Evolutionary conservation across 2,797 vertebrate genomes (phyloP), one percentile per base, ranked within the genome.

Genomic region (Champsocephalus esox): DNA sequence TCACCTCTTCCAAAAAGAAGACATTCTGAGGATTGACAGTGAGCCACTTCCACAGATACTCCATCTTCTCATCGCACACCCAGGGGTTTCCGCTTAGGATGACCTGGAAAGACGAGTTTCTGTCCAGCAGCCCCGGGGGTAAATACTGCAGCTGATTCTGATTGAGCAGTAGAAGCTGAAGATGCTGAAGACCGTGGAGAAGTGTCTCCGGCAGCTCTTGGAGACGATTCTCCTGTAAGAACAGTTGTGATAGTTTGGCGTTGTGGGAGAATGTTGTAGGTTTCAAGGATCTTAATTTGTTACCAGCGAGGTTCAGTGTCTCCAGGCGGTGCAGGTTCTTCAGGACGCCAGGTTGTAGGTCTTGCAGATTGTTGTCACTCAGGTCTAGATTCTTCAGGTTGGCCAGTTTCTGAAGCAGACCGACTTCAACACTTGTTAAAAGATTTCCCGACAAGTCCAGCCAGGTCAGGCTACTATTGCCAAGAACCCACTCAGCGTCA

Each of bases 21-120:
- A 87, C 79, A 44, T 76, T 84, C 4, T 70, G 44, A 48, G 46
- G 50, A 77, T 87, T 67, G 49, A 0, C 12, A 19, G 8, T n/a
- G 54, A 94, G 74, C 93, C 94, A 94, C 63, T 59, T 83, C 91
- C 86, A 89, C 43, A 95, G 75, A 75, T 92, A 91, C 50, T 74
- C 82, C 3, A 92, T 69, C 64, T 62, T 87, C 12, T 63, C 55
- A 44, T 93, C 86, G 24, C 94, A 94, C 56, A 88, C 16, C 93
- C 92, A 93, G 52, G 93, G 93, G 75, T 94, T 95, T 41, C 71
- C 52, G 5, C 62, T 28, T 46, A 92, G 1, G 32, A 66, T 19
- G 2, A 86, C 46, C 52, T 0, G 63, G 24, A 91, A 77, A 44
- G 66, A 60, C 11, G 86, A 54, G 14, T 66, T 57, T 12, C 8